Evolutionary conservation across 1,140 invertebrate genomes (phyloP), one percentile per base, ranked within the genome.

Genomic region (Apis laboriosa): DNA sequence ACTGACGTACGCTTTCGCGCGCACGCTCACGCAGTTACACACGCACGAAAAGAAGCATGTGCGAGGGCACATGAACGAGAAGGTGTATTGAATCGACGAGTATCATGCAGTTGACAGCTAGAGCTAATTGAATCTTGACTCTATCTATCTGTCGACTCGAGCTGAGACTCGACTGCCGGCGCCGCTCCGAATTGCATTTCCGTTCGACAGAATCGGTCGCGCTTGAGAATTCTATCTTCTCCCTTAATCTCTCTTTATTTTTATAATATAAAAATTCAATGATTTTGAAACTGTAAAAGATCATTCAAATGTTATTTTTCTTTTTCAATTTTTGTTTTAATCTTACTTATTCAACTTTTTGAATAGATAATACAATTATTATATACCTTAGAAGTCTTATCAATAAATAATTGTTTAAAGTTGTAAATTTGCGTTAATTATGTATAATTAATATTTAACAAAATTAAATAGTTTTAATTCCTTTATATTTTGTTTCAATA

Each of bases 71-170:
- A 87, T 86, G 74, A 87, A 86, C 72, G 84, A 73, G 86, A 91
- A 92, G 89, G 89, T 90, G 89, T 92, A 92, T 92, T 92, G 92
- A 93, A 93, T 93, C 92, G 92, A 93, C 89, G 91, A 93, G 92
- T 93, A 93, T 93, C 92, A 93, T 93, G 92, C 92, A 92, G 89
- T 88, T 93, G 92, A 93, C 92, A 93, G 92, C 92, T 92, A 92
- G 92, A 93, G 92, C 91, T 93, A 93, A 93, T 93, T 93, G 92
- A 93, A 93, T 93, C 92, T 93, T 93, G 92, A 93, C 92, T 93
- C 92, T 93, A 93, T 93, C 92, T 91, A 93, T 93, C 92, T 90
- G 90, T 92, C 91, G 92, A 92, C 88, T 86, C 88, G 89, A 91
- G 88, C 88, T 90, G 89, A 92, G 92, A 92, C 91, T 91, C 89